Conservation (phyloP, 2,888 invertebrate species). For the Melieria omissa region DNA sequence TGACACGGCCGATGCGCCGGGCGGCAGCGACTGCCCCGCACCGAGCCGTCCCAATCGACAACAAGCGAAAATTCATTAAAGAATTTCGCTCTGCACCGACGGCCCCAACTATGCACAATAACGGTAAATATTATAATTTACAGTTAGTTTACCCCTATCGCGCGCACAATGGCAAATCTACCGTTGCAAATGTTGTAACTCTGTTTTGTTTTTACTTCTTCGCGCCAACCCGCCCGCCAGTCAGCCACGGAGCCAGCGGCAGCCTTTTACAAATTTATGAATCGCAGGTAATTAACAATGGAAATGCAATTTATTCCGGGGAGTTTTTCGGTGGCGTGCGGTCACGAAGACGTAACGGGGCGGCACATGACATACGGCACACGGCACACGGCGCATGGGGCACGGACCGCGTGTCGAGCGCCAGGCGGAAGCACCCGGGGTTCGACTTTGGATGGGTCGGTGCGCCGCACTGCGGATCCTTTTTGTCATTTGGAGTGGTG, state of each 20-base stretch:
- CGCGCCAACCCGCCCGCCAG: neutral
- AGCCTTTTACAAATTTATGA: conserved; percentile 50
- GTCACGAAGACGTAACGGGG: too few species aligned
- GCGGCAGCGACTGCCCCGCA: neutral
- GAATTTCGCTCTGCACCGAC: too few species aligned
- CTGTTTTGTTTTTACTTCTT: too few species aligned
- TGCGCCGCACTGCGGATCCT: too few species aligned
- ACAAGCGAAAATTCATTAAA: too few species aligned
- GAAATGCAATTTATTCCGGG: conserved; percentile 55
- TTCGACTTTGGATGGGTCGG: too few species aligned
- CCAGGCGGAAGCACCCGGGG: neutral
- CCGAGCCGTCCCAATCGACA: too few species aligned
- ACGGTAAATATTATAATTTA: conserved; percentile 15
- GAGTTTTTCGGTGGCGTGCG: neutral
- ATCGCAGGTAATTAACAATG: conserved; percentile 60
- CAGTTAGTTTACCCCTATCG: conserved; percentile 9
- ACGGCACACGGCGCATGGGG: too few species aligned
- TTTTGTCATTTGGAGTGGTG: neutral
- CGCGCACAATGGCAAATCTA: conserved; percentile 23
- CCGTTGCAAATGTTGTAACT: conserved; percentile 2
- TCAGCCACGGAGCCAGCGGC: neutral
- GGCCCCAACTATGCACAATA: too few species aligned
- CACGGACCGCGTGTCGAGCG: neutral
- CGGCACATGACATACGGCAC: neutral
- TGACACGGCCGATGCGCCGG: conserved; percentile 20